phyloP scores from a whole-genome alignment of 2,113 vertebrate genomes.

The Syngnathus floridae region DNA sequence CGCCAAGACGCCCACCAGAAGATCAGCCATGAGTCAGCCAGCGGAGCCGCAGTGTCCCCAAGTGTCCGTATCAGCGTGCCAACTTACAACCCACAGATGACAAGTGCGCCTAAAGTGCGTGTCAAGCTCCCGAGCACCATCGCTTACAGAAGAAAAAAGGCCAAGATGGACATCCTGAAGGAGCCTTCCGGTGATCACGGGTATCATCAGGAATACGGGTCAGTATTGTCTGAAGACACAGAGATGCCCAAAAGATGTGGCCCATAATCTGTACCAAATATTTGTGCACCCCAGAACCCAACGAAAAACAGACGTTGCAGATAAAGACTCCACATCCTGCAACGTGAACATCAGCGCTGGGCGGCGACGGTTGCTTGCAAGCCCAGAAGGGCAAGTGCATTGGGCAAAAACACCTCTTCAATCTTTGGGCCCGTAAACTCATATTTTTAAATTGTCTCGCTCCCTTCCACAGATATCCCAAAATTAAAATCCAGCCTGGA shows the following conservation, averaged over 20 bases:
- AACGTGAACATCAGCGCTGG: background rate
- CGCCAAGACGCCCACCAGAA: background rate
- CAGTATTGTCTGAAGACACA: background rate
- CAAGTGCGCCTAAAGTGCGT: constrained; percentile 37
- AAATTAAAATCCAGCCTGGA: constrained; percentile 75
- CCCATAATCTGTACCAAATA: background rate
- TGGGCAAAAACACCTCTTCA: no score
- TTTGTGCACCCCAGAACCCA: background rate
- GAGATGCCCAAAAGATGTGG: background rate
- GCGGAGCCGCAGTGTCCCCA: background rate
- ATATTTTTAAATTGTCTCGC: background rate
- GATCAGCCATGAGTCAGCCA: constrained; percentile 22
- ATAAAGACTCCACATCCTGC: background rate
- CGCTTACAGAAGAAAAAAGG: constrained; percentile 28
- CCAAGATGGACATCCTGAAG: constrained; percentile 61
- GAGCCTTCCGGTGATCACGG: constrained; percentile 40
- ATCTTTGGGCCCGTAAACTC: background rate
- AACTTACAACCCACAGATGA: constrained; percentile 2
- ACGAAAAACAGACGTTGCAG: background rate
- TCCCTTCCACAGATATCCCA: constrained; percentile 43
- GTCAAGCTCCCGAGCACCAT: constrained; percentile 62
- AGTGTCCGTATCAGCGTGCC: background rate
- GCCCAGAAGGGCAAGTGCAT: background rate
- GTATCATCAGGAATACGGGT: constrained; percentile 35
- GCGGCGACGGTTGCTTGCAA: background rate